phyloP scores from a whole-genome alignment of 2,113 vertebrate genomes.

The Bubo bubo region DNA sequence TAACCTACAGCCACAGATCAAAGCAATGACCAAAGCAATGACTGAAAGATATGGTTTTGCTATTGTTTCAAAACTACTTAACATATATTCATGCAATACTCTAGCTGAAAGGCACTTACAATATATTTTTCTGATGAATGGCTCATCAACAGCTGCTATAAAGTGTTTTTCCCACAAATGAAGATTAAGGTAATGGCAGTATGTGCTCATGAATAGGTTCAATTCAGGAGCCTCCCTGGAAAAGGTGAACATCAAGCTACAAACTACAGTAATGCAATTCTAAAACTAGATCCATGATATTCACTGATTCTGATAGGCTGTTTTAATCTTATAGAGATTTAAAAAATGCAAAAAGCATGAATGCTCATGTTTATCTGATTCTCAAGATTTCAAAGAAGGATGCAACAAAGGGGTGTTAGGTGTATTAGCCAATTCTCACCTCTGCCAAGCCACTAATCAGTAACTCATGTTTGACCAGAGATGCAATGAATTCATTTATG shows the following conservation, averaged over 20 bases:
- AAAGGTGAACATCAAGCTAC: constrained; percentile 72
- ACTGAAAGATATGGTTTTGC: neutral
- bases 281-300: neutral
- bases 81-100: constrained; percentile 58
- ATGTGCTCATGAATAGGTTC: constrained; percentile 50
- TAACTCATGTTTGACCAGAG: constrained; percentile 13
- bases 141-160: constrained; percentile 67
- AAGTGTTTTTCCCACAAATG: constrained; percentile 61
- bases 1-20: neutral
- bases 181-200: constrained; percentile 67
- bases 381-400: neutral
- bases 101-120: constrained; percentile 71
- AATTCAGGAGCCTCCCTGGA: constrained; percentile 70
- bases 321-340: neutral
- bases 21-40: neutral
- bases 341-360: neutral
- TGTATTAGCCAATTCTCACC: constrained; percentile 15
- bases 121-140: constrained; percentile 60
- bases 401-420: neutral
- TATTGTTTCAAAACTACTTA: constrained; percentile 1
- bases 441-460: constrained; percentile 51
- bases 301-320: neutral
- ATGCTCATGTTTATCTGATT: neutral
- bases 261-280: constrained; percentile 53
- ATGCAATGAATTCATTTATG: constrained; percentile 18